phyloP scores from a whole-genome alignment of 2,113 vertebrate genomes.

The Mionectes macconnelli region DNA sequence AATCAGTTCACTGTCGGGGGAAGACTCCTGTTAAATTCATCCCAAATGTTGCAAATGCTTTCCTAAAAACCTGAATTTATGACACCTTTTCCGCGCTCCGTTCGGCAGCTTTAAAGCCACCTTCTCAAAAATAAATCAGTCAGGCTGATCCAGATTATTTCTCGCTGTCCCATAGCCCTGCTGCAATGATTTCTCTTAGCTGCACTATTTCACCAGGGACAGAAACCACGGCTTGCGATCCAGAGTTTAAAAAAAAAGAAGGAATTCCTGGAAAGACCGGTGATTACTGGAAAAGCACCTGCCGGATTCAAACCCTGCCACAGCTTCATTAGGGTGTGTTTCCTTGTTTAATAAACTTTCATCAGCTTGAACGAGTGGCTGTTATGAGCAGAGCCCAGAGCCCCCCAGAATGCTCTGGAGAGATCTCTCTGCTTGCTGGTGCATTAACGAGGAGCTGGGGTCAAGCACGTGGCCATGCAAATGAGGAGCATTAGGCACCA shows the following conservation, averaged over 20 bases:
- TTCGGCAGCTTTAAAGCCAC: not conserved
- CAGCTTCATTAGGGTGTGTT: conserved; percentile 58
- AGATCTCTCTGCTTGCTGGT: conserved; percentile 58
- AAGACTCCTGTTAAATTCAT: not conserved
- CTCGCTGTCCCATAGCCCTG: not conserved
- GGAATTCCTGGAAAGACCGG: not conserved
- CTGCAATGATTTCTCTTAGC: not conserved
- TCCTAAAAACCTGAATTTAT: not conserved
- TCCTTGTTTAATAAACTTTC: conserved; percentile 77
- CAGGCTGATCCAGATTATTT: not conserved
- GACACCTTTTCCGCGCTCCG: not conserved
- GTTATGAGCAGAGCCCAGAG: conserved; percentile 77
- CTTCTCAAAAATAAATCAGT: not conserved
- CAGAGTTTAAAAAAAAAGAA: not conserved
- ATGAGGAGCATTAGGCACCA: conserved; percentile 72
- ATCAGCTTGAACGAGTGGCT: conserved; percentile 72
- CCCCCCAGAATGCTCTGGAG: conserved; percentile 69
- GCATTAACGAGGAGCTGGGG: conserved; percentile 66
- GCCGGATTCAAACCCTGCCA: not conserved
- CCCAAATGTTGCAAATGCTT: not conserved
- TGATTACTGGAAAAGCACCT: not conserved
- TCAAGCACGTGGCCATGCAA: conserved; percentile 81
- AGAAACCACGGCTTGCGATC: not conserved
- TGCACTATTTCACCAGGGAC: not conserved
- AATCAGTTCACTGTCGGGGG: not conserved